Conservation (phyloP, 2,797 vertebrate species). For the Ispidina lecontei region DNA sequence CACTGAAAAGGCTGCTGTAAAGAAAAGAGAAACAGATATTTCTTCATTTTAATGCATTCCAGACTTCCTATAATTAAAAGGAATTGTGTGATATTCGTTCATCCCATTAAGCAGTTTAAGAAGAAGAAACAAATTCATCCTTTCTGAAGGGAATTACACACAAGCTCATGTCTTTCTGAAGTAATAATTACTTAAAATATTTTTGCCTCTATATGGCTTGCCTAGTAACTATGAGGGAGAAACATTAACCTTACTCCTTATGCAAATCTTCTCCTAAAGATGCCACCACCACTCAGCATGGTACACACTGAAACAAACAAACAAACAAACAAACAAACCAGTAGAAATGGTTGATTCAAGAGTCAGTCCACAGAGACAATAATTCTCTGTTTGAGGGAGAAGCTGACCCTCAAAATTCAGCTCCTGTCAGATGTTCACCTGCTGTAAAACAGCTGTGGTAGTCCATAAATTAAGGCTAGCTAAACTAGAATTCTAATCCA, state of each 20-base stretch:
- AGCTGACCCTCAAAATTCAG: neutral
- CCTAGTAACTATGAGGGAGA: neutral
- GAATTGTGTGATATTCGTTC: constrained; percentile 16
- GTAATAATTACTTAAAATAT: neutral
- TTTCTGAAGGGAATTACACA: neutral
- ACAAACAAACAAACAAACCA: neutral
- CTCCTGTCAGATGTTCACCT: neutral
- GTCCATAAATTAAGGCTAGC: neutral
- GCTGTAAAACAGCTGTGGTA: neutral
- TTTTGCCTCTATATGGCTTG: neutral
- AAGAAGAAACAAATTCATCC: constrained; percentile 24
- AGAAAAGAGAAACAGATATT: constrained; percentile 25
- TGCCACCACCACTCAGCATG: neutral
- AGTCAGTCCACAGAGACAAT: neutral
- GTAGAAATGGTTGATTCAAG: neutral
- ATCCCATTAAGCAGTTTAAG: constrained; percentile 37
- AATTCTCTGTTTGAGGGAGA: neutral
- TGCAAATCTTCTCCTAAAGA: neutral
- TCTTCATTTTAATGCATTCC: constrained; percentile 41
- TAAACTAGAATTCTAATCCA: neutral
- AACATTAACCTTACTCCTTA: neutral
- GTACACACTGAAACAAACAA: neutral
- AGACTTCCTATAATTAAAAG: constrained; percentile 44
- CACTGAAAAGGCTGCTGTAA: constrained; percentile 13
- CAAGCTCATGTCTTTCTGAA: neutral